Percentiles rank a stretch among this genome's conserved stretches.
Conservation (phyloP, 2,888 invertebrate genomes). For the Hypercompe scribonia region DNA sequence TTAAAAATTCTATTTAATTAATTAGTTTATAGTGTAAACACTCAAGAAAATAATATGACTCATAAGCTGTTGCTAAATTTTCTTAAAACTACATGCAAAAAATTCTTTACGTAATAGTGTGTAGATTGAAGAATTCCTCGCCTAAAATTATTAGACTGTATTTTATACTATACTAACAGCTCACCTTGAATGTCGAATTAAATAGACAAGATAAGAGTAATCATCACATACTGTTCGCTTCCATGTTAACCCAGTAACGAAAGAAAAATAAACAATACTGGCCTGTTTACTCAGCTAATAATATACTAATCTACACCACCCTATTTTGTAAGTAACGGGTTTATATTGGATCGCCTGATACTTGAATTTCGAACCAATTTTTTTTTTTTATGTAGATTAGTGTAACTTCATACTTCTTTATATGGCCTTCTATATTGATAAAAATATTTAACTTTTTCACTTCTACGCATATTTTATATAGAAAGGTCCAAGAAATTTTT, state of each 20-base stretch:
- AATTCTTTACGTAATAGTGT: background rate
- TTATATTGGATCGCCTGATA: background rate
- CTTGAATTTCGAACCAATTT: background rate
- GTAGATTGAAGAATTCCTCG: background rate
- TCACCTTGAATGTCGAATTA: constrained; percentile 19
- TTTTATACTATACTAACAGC: constrained; percentile 1
- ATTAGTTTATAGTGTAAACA: background rate
- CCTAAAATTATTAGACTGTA: background rate
- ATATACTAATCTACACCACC: constrained; percentile 4
- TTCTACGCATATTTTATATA: no score
- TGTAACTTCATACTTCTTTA: no score
- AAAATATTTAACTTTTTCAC: no score
- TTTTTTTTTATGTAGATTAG: background rate
- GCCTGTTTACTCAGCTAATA: constrained; percentile 8
- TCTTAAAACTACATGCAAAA: background rate
- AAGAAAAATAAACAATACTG: constrained; percentile 19
- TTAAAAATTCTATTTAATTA: background rate
- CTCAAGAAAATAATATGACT: background rate
- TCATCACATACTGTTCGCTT: constrained; percentile 19
- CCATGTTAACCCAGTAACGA: constrained; percentile 20
- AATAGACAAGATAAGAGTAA: constrained; percentile 20
- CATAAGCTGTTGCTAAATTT: background rate
- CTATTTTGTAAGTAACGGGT: background rate
- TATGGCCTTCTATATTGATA: no score
- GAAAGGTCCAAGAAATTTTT: background rate